Base-by-base conservation (phyloP, 2,113 vertebrate genomes). In the Corythoichthys intestinalis region DNA sequence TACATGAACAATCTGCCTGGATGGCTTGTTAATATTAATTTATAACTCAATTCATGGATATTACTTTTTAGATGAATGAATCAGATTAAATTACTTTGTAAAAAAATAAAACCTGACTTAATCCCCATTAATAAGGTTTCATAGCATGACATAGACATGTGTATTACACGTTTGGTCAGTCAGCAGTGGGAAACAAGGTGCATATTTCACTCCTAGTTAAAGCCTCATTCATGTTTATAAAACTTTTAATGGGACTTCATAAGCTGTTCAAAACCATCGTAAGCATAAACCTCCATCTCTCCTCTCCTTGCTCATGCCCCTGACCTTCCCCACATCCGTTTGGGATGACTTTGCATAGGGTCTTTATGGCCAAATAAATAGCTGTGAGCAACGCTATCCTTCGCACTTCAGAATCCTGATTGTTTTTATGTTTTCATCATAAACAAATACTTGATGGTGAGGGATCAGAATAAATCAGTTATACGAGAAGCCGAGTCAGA, bases 221-320 rank as follows among this genome's bases (percentile, higher is more conserved):
- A 88, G 90, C 89, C 90, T 88, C 84, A 78, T 78, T 90, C 86
- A 84, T 93, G 86, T 92, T 92, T 94, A 95, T 94, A 94, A 93
- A 87, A 90, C 92, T 94, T 94, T 92, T 89, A 89, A 94, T 91
- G 91, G 81, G 89, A 76, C 73, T 87, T 94, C 91, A 90, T 93
- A 92, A 90, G 87, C 88, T 86, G 90, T 92, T 93, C 91, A 90
- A 90, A 93, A 87, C 89, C 92, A 86, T 80, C 65, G 73, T 87
- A 87, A 85, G 82, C 80, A 89, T 82, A 81, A 63, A 87, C 89
- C 87, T 86, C 92, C 89, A 88, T 85, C 66, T 85, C 68, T 63
- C 20, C 11, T 57, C 70, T 47, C 70, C 73, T 74, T 70, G 83
- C 80, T 78, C 84, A 66, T 83, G 83, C 84, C 79, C 78, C 84